These are phyloP conservation scores for Sphecodes monilicornis DNA, from an alignment of 2,888 invertebrate species.

Conservation along the genomic window DNA sequence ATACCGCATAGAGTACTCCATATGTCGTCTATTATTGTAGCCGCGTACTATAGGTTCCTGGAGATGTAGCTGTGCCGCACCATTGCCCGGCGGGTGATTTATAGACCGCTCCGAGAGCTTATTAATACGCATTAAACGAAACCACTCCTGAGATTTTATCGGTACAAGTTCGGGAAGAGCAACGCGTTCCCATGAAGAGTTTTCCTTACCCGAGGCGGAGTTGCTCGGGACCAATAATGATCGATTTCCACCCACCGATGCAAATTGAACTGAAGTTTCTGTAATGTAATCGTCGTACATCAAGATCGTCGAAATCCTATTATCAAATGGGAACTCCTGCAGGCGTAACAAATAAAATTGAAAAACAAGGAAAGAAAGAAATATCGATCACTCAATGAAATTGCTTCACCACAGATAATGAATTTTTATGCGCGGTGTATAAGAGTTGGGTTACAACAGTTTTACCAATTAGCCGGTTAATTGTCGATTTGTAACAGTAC, in stretches of 20 bases:
- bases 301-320: slow-evolving; percentile 24
- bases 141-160: neutral
- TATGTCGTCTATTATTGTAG: slow-evolving; percentile 49
- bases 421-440: slow-evolving; percentile 18
- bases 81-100: slow-evolving; percentile 30
- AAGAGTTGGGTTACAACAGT: neutral
- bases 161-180: neutral
- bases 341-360: neutral
- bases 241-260: slow-evolving; percentile 18
- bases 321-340: slow-evolving; percentile 43
- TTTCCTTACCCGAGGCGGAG: neutral
- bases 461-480: neutral
- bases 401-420: slow-evolving; percentile 18
- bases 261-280: slow-evolving; percentile 32
- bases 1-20: slow-evolving; percentile 19
- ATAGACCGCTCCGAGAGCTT: slow-evolving; percentile 4
- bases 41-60: slow-evolving; percentile 42
- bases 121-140: slow-evolving; percentile 27
- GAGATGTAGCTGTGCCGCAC: slow-evolving; percentile 40
- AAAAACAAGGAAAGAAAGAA: neutral
- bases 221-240: slow-evolving; percentile 22
- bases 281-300: slow-evolving; percentile 39
- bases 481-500: slow-evolving; percentile 9
- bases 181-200: neutral
- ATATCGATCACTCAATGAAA: slow-evolving; percentile 36